Base-by-base conservation (phyloP, 2,888 invertebrate genomes). In the Leucoptera coffeella region DNA sequence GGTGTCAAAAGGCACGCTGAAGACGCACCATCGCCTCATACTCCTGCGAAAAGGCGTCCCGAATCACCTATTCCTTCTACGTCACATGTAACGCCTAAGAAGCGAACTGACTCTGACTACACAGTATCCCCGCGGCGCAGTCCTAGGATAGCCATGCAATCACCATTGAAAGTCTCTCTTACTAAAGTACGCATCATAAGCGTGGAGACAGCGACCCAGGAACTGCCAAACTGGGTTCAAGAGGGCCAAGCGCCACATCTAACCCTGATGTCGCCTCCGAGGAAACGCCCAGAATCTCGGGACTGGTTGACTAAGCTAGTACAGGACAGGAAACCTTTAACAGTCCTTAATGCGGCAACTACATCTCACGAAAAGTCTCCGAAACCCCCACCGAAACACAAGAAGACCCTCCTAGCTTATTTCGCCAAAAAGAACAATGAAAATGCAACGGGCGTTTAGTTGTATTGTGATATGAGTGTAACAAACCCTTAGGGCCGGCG, bases 241-340 rank as follows among this genome's bases (percentile, higher is more conserved):
- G 79, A 82, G 38, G 88, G 88, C 1, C 80, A 79, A 19, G 87
- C 87, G 0, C 88, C 88, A 0, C 87, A 87, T 47, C 47, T 85
- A 27, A 57, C 75, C 20, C 64, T 76, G 25, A 78, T 78, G 69
- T 85, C 86, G 1, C 85, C 86, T 0, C 74, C 73, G 15, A 79
- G 79, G 31, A 73, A 73, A 35, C 65, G 64, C 15, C 77, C 73
- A 32, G 76, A 77, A 26, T 76, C 79, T 34, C 67, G 79, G 0
- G 80, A 87, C 47, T 87, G 87, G 87, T 47, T 87, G 24, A 85
- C 65, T 2, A 43, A 35, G 3, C 41, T 65, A 35, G 41, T 36
- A 0, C 43, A 54, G 4, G 52, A 14, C 6, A 17, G 9, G 17
- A 17, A n/a, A n/a, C n/a, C n/a, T n/a, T n/a, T n/a, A n/a, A n/a